Evolutionary conservation across 2,113 vertebrate species (phyloP).

Genomic region (Dasyprocta punctata): DNA sequence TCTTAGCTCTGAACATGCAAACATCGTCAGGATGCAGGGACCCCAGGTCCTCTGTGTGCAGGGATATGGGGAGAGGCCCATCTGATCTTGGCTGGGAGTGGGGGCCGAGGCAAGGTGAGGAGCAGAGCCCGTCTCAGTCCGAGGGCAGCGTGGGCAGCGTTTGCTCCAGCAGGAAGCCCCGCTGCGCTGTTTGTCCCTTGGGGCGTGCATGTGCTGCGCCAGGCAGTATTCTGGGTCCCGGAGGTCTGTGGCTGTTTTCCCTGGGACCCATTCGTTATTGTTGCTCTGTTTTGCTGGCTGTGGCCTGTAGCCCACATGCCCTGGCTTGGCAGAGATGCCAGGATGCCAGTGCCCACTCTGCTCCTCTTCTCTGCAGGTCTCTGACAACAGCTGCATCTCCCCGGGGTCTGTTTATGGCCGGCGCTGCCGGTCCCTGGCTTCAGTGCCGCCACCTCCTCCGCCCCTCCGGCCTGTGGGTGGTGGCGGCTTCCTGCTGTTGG

Average conservation of each 20-base stretch:
- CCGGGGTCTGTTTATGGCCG: background rate
- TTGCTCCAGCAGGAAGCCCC: background rate
- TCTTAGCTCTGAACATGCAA: background rate
- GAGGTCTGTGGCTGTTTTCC: background rate
- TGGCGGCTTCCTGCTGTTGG: background rate
- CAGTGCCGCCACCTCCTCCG: accelerated
- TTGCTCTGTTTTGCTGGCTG: background rate
- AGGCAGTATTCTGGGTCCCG: accelerated
- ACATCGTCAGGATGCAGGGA: background rate
- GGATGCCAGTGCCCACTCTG: background rate
- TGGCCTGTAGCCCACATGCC: background rate
- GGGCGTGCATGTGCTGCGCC: background rate
- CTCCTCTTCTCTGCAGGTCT: background rate
- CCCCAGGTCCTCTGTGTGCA: too few species aligned
- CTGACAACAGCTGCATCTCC: background rate
- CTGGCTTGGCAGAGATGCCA: background rate
- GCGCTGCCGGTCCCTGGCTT: too few species aligned
- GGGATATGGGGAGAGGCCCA: accelerated
- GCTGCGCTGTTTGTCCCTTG: background rate
- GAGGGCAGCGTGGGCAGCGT: too few species aligned
- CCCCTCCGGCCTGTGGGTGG: background rate
- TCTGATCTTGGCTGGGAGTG: background rate
- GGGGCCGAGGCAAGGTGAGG: background rate
- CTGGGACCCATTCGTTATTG: background rate
- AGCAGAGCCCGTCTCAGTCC: background rate